Evolutionary conservation across 2,797 vertebrate species (phyloP).

Genomic region (Phrynocephalus guinanensis): DNA sequence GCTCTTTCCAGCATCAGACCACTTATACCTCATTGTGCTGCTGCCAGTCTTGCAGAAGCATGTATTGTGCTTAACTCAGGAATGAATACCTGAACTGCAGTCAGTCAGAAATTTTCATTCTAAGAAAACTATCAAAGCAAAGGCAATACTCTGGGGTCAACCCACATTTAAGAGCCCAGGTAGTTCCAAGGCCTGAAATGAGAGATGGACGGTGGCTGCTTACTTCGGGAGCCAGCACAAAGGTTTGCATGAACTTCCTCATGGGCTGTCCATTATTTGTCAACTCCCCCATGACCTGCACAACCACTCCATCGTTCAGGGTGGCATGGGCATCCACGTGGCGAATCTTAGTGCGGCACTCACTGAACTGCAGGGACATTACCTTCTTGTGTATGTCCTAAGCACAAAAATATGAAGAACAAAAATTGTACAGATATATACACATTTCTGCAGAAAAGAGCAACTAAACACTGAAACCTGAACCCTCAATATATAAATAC

Average conservation of each 20-base stretch:
- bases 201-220: slow-evolving; percentile 44
- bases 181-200: neutral
- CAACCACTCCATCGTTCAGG: slow-evolving; percentile 93
- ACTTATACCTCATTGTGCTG: neutral
- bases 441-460: neutral
- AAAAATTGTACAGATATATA: neutral
- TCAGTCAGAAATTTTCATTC: neutral
- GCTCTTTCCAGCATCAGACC: neutral
- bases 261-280: slow-evolving; percentile 96
- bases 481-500: neutral
- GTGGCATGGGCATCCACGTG: slow-evolving; percentile 98
- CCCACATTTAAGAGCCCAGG: neutral
- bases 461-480: rapidly evolving
- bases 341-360: slow-evolving; percentile 98
- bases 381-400: slow-evolving; percentile 99
- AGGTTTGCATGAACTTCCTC: slow-evolving; percentile 99
- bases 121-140: neutral
- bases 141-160: neutral
- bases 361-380: slow-evolving; percentile 97
- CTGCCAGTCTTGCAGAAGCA: neutral
- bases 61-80: neutral
- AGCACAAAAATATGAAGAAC: neutral
- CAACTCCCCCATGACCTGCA: slow-evolving; percentile 96
- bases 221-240: slow-evolving; percentile 97
- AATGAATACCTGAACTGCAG: neutral